A percentile compares a stretch with the other conserved stretches of the same genome.
Conservation (phyloP, 2,888 invertebrate species). For the Mongoloraphidia duomilia region DNA sequence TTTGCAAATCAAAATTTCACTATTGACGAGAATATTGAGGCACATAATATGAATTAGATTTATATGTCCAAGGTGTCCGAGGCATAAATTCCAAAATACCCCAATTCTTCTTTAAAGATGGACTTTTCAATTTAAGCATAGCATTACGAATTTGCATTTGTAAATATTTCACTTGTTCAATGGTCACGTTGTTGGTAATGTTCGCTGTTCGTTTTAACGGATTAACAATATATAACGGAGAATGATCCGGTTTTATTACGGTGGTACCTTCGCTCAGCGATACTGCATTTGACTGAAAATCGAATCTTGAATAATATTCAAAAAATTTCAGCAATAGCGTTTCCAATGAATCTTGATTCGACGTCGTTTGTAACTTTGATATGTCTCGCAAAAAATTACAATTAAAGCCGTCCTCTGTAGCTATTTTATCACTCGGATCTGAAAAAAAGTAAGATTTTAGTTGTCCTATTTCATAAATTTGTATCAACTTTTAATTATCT, state of each 20-base stretch:
- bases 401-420: slow-evolving; percentile 55
- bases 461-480: too few species aligned
- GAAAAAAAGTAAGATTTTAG: slow-evolving; percentile 15
- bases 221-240: slow-evolving; percentile 69
- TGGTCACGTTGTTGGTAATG: slow-evolving; percentile 72
- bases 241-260: slow-evolving; percentile 52
- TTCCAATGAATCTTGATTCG: slow-evolving; percentile 40
- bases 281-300: slow-evolving; percentile 58
- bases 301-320: slow-evolving; percentile 64
- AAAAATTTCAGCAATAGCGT: slow-evolving; percentile 63
- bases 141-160: slow-evolving; percentile 50
- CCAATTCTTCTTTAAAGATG: too few species aligned
- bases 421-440: slow-evolving; percentile 43
- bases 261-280: slow-evolving; percentile 54
- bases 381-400: slow-evolving; percentile 62
- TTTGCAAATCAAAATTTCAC: too few species aligned
- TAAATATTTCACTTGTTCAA: slow-evolving; percentile 53
- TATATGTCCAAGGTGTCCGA: too few species aligned
- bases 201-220: slow-evolving; percentile 68
- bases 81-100: too few species aligned
- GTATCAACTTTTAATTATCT: too few species aligned
- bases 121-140: too few species aligned
- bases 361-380: slow-evolving; percentile 31
- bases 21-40: too few species aligned
- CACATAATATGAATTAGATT: too few species aligned